These are phyloP conservation scores for Rhorus exstirpatorius DNA, from an alignment of 2,888 invertebrate genomes.

Conservation along the genomic window DNA sequence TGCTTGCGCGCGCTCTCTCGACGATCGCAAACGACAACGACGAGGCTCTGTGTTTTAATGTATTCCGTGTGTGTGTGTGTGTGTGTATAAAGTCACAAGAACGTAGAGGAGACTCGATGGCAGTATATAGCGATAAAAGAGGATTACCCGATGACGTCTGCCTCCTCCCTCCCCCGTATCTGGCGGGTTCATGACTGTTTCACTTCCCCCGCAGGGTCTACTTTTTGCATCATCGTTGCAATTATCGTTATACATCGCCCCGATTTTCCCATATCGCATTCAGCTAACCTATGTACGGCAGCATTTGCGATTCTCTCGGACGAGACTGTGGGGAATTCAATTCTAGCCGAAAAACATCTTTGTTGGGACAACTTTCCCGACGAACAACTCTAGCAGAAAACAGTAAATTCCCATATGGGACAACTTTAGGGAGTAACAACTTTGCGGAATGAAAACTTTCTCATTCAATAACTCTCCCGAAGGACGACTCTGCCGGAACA, in stretches of 20 bases:
- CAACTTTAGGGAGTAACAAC: too few relatives aligned
- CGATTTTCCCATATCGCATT: slow-evolving; percentile 8
- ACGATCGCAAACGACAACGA: slow-evolving; percentile 20
- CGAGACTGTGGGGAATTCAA: too few relatives aligned
- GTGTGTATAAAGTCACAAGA: slow-evolving; percentile 26
- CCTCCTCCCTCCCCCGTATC: background rate
- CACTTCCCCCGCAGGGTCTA: slow-evolving; percentile 2
- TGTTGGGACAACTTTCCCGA: too few relatives aligned
- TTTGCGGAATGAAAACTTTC: too few relatives aligned
- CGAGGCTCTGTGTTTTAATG: slow-evolving; percentile 31
- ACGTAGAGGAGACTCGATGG: slow-evolving; percentile 17
- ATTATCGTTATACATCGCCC: slow-evolving; percentile 19
- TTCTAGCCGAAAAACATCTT: too few relatives aligned
- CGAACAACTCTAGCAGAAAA: too few relatives aligned
- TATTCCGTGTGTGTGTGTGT: slow-evolving; percentile 21
- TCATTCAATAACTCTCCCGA: too few relatives aligned
- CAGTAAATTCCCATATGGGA: too few relatives aligned
- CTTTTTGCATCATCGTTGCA: background rate
- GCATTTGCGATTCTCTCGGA: too few relatives aligned
- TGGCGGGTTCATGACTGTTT: background rate
- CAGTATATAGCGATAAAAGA: slow-evolving; percentile 53
- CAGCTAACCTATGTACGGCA: too few relatives aligned
- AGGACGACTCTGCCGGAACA: too few relatives aligned
- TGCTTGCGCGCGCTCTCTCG: slow-evolving; percentile 56
- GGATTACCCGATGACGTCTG: slow-evolving; percentile 65